A percentile compares a stretch with the other conserved stretches of the same genome.
These are phyloP conservation scores for Phodopus roborovskii DNA, from an alignment of 2,113 vertebrate species.

Conservation along the genomic window DNA sequence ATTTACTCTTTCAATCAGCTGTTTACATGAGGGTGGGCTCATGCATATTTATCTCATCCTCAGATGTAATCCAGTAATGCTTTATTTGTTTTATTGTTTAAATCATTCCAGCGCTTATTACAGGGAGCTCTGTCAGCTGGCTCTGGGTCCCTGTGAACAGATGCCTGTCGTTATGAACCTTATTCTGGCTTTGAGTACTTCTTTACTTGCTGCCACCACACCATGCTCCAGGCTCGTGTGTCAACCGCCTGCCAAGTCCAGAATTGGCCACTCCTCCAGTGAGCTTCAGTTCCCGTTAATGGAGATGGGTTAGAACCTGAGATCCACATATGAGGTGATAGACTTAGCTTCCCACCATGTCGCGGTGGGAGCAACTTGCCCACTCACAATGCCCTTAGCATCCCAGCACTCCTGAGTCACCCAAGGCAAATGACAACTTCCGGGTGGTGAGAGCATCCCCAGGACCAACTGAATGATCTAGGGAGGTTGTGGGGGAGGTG, in stretches of 20 bases:
- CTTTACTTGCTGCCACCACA: neutral
- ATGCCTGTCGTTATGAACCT: fast-evolving
- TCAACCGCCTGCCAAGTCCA: neutral
- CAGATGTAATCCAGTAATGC: neutral
- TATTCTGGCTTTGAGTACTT: neutral
- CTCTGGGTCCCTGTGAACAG: neutral
- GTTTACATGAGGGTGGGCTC: neutral
- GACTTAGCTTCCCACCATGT: fast-evolving
- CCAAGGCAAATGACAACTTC: neutral
- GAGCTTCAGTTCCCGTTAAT: neutral
- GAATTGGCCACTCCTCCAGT: neutral
- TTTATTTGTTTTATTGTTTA: neutral
- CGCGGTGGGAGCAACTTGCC: fast-evolving
- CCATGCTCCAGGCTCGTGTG: neutral
- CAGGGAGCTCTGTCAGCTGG: fast-evolving
- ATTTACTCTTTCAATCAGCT: neutral
- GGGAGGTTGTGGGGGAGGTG: neutral
- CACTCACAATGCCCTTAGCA: fast-evolving
- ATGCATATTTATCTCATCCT: neutral
- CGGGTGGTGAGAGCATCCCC: neutral
- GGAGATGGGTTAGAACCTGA: neutral
- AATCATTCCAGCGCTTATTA: fast-evolving
- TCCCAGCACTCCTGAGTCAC: neutral
- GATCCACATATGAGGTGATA: fast-evolving
- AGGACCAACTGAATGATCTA: neutral